These are phyloP conservation scores for Alca torda DNA, from an alignment of 2,797 vertebrate genomes.

Conservation along the genomic window DNA sequence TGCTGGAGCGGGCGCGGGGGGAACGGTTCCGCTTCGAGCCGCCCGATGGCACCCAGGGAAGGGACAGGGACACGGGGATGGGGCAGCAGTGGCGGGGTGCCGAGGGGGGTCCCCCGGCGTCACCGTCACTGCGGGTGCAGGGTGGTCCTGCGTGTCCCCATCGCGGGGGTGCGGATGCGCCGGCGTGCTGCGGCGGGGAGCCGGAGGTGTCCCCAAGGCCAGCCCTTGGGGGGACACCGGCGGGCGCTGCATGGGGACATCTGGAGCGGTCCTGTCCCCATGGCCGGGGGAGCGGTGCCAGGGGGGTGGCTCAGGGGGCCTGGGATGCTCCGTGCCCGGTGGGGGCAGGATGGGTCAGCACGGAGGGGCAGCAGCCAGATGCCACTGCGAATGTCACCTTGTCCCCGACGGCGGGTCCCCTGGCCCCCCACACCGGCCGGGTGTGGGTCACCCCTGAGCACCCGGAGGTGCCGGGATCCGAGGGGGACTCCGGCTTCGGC, in stretches of 20 bases:
- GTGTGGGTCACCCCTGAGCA: neutral
- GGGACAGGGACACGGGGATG: accelerated
- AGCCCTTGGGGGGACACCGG: accelerated
- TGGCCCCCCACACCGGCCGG: accelerated
- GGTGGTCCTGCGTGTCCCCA: neutral
- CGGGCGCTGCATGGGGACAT: accelerated
- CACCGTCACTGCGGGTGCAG: accelerated
- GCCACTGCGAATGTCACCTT: accelerated
- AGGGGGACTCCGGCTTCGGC: neutral
- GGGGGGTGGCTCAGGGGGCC: accelerated
- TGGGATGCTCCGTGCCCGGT: neutral
- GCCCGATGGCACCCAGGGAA: neutral
- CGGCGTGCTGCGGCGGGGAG: neutral
- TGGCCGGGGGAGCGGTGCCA: accelerated
- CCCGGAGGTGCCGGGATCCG: neutral
- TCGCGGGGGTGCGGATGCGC: accelerated
- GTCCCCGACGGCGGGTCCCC: accelerated
- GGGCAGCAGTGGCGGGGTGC: accelerated
- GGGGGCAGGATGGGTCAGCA: neutral
- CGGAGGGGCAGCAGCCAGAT: accelerated
- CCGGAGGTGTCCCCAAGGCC: neutral
- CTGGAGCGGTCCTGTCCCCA: neutral
- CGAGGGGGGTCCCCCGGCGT: accelerated
- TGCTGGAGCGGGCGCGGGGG: constrained; percentile 61
- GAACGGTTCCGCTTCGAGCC: neutral